phyloP scores from a whole-genome alignment of 2,113 vertebrate genomes.

The Halichoeres trimaculatus region DNA sequence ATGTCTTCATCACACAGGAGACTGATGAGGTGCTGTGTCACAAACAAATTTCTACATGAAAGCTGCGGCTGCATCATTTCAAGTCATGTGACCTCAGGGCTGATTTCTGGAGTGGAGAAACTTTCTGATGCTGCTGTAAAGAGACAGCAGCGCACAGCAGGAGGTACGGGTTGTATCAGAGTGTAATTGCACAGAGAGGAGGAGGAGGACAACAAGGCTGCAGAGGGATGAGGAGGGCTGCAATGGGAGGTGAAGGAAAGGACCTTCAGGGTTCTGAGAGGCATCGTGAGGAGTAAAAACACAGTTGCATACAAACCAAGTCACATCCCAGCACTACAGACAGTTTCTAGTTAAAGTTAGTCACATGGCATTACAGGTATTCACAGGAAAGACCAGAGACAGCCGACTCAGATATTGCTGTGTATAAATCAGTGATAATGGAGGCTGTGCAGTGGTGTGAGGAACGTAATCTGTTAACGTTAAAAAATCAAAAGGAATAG shows the following conservation, averaged over 20 bases:
- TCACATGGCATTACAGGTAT: too few relatives aligned
- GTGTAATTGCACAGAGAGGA: neutral
- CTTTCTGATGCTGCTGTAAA: neutral
- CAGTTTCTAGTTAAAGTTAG: too few relatives aligned
- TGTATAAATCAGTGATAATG: too few relatives aligned
- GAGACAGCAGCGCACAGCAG: neutral
- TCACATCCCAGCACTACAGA: too few relatives aligned
- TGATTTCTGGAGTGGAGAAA: neutral
- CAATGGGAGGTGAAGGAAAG: neutral
- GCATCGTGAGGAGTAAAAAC: neutral
- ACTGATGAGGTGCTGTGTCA: conserved; percentile 39
- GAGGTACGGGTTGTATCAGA: neutral
- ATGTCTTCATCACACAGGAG: conserved; percentile 35
- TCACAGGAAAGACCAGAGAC: too few relatives aligned
- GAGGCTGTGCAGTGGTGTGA: too few relatives aligned
- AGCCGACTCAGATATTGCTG: too few relatives aligned
- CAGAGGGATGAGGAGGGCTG: neutral
- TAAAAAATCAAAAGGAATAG: too few relatives aligned
- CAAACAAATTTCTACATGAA: conserved; percentile 7
- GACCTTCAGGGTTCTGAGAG: neutral
- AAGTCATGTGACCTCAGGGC: neutral
- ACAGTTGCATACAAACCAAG: neutral
- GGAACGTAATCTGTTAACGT: too few relatives aligned
- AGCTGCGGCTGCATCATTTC: neutral
- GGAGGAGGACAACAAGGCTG: conserved; percentile 5